These are phyloP conservation scores for Hypothenemus hampei DNA, from an alignment of 1,140 invertebrate species.

Conservation along the genomic window DNA sequence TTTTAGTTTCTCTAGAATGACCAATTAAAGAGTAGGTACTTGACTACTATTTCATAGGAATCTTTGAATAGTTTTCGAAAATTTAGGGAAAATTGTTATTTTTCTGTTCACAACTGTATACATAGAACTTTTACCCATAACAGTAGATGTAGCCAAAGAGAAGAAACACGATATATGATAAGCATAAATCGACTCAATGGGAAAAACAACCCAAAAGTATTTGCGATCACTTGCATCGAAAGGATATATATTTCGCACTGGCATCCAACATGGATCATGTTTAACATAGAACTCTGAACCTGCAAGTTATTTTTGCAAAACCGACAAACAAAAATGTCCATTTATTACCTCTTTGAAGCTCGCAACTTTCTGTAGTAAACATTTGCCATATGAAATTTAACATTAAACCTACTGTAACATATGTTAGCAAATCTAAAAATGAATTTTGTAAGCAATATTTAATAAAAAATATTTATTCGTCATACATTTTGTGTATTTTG, in stretches of 20 bases:
- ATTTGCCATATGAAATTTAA: constrained; percentile 13
- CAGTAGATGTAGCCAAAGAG: constrained; percentile 10
- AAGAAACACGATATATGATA: constrained; percentile 13
- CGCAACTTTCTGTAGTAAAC: constrained; percentile 9
- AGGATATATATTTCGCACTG: constrained; percentile 12
- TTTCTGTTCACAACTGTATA: too few species aligned
- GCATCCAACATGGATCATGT: constrained; percentile 21
- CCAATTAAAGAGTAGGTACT: too few species aligned
- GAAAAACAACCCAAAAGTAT: constrained; percentile 15
- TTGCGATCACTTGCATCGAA: constrained; percentile 14
- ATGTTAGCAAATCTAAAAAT: constrained; percentile 13
- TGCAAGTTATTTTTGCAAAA: not conserved
- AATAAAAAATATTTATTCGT: not conserved
- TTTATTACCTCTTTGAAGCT: constrained; percentile 8
- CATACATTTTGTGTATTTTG: constrained; percentile 20
- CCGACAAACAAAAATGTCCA: not conserved
- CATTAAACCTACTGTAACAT: constrained; percentile 2
- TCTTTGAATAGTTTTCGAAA: too few species aligned
- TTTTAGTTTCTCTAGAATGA: too few species aligned
- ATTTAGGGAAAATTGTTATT: too few species aligned
- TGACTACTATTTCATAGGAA: too few species aligned
- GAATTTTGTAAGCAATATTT: not conserved
- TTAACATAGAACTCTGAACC: not conserved
- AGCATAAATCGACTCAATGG: not conserved
- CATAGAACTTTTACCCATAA: constrained; percentile 19